Conservation (phyloP, 2,888 invertebrate species). For the Brachyopa scutellaris region DNA sequence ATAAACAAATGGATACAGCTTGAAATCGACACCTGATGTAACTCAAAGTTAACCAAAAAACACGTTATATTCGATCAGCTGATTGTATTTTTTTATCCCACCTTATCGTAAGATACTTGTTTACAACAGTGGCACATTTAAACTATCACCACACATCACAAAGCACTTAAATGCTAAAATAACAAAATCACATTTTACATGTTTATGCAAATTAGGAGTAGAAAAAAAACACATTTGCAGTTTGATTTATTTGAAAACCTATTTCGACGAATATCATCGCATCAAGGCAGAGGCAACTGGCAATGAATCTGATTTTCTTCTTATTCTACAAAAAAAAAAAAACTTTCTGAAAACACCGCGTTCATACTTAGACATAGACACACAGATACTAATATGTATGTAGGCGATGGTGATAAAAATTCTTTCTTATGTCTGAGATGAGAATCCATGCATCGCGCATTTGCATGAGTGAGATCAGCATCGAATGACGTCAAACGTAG, state of each 20-base stretch:
- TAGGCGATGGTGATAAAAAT: conserved; percentile 8
- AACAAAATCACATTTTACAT: too few species aligned
- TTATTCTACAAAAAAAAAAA: too few species aligned
- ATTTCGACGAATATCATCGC: neutral
- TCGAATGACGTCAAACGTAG: conserved; percentile 58
- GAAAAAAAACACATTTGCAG: neutral
- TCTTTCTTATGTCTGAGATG: neutral
- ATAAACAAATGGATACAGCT: neutral
- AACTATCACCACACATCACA: neutral
- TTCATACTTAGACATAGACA: neutral
- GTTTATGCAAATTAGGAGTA: neutral
- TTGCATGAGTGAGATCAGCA: conserved; percentile 56
- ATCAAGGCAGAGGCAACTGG: too few species aligned
- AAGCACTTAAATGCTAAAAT: neutral
- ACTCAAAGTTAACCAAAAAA: neutral
- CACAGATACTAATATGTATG: neutral
- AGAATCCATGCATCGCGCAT: conserved; percentile 46
- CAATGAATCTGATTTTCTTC: neutral
- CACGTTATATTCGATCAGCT: conserved; percentile 11
- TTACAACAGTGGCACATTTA: too few species aligned
- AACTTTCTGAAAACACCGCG: neutral
- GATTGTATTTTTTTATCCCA: neutral
- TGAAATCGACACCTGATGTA: conserved; percentile 1
- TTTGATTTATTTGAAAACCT: neutral
- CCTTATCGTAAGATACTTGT: neutral